These are phyloP conservation scores for Amblyjoppa proteus DNA, from an alignment of 2,888 invertebrate genomes.

Conservation along the genomic window DNA sequence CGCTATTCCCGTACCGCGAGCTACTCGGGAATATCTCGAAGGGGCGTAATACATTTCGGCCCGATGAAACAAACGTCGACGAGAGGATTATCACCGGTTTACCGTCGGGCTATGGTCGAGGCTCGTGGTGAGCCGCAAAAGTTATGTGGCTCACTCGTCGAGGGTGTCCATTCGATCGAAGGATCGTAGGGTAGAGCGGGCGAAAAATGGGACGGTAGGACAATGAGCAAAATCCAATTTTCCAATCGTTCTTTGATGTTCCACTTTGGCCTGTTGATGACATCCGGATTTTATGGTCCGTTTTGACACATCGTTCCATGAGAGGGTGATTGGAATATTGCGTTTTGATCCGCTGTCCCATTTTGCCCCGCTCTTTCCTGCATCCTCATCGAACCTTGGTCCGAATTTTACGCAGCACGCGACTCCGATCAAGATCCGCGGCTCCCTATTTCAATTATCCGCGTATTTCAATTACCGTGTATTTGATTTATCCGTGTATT, in stretches of 20 bases:
- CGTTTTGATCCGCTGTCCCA: too few species aligned
- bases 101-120: not conserved
- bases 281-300: too few species aligned
- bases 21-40: not conserved
- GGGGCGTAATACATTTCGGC: constrained; percentile 19
- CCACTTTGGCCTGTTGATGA: too few species aligned
- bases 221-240: too few species aligned
- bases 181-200: not conserved
- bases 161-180: constrained; percentile 63
- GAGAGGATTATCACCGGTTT: constrained; percentile 35
- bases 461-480: too few species aligned
- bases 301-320: too few species aligned
- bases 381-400: constrained; percentile 19
- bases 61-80: constrained; percentile 33
- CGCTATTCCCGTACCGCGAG: not conserved
- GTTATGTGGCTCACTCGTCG: constrained; percentile 63
- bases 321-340: too few species aligned
- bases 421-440: constrained; percentile 15
- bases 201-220: too few species aligned
- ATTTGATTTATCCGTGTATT: too few species aligned
- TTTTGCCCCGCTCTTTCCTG: too few species aligned
- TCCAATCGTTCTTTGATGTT: too few species aligned
- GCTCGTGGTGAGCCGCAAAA: constrained; percentile 59
- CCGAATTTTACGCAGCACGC: constrained; percentile 49
- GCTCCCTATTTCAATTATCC: too few species aligned